Base-by-base conservation (phyloP, 1,140 invertebrate species). In the Orchestia grillus region DNA sequence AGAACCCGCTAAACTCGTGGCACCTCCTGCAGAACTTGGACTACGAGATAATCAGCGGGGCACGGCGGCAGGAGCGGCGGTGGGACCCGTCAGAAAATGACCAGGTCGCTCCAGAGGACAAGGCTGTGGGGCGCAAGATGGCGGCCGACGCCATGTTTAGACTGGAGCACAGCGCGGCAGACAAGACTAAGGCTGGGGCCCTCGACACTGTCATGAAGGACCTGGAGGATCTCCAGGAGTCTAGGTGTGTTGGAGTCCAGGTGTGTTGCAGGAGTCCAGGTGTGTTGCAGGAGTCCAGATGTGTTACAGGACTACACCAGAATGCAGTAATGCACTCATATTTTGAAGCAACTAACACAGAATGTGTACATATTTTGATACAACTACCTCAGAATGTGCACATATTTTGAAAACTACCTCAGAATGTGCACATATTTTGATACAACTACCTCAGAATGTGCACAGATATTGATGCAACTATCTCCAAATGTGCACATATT, bases 21-120 rank as follows among this genome's bases (percentile, higher is more conserved):
- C 47, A 53, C 19, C 6, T 53, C 6, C 19, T 36, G 3, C 97
- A 99, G 98, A 99, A 99, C 98, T 98, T 99, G 97, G 99, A 99
- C 97, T 99, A 99, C 98, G 98, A 99, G 3, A 99, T 99, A 96
- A 98, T 99, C 0, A 98, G 98, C 97, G 99, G 99, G 23, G 99
- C 99, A 6, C 98, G 99, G 97, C 97, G 99, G 40, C 99, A 99
- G 97, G 99, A 99, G 97, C 99, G 99, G 97, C 98, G 99, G 97
- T 99, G 99, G 99, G 99, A 99, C 98, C 99, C 99, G 0, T 98
- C 98, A 95, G 98, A 99, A 97, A 99, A 99, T 98, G 99, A 99
- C 96, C 99, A 99, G 97, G 96, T 99, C 97, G 98, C 99, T 0
- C 98, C 99, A 0, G 98, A 99, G 97, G 99, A 99, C 15, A 99